These are phyloP conservation scores for Limenitis camilla DNA, from an alignment of 2,888 invertebrate species.

Conservation along the genomic window DNA sequence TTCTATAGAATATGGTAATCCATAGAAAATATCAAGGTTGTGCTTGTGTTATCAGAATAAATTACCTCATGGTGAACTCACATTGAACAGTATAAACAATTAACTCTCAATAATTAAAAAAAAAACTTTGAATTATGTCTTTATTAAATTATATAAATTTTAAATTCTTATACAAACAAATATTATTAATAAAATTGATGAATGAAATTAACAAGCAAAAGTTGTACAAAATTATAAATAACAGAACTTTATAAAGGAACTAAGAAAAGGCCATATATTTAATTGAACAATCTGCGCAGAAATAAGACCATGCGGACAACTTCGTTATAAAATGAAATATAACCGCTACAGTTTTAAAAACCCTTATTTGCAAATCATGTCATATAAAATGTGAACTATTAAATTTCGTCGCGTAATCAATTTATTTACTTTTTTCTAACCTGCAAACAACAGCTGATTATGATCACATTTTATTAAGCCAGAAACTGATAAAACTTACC, in stretches of 20 bases:
- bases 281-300: constrained; percentile 7
- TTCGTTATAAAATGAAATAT: neutral
- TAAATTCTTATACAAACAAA: too few species aligned
- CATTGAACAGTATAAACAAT: too few species aligned
- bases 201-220: too few species aligned
- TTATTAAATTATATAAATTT: too few species aligned
- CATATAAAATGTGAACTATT: constrained; percentile 2
- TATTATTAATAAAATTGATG: too few species aligned
- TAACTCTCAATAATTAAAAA: too few species aligned
- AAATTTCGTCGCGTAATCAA: constrained; percentile 10
- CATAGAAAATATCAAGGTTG: too few species aligned
- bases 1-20: too few species aligned
- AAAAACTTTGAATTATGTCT: too few species aligned
- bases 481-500: constrained; percentile 21
- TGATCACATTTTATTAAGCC: neutral
- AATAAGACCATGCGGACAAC: constrained; percentile 12
- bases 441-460: constrained; percentile 23
- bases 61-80: too few species aligned
- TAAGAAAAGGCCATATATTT: neutral
- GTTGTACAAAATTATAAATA: too few species aligned
- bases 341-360: constrained; percentile 8
- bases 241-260: neutral
- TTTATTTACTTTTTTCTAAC: constrained; percentile 24
- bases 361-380: constrained; percentile 1
- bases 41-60: too few species aligned